Conservation (phyloP, 2,797 vertebrate genomes). For the Gymnopithys bicolor region DNA sequence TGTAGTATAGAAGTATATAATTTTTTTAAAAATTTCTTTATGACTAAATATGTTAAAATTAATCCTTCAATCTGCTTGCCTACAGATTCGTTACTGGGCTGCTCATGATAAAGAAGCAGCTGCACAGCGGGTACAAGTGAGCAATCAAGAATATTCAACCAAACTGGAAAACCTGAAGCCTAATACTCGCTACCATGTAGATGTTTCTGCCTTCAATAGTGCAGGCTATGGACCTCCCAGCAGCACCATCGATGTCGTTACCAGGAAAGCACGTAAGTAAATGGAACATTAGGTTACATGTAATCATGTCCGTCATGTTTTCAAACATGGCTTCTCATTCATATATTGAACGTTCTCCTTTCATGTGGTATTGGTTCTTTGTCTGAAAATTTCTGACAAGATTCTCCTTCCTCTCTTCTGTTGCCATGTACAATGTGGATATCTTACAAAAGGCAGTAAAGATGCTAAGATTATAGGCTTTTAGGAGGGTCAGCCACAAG, state of each 20-base stretch:
- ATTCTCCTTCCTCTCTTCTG: neutral
- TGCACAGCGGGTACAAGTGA: slow-evolving; percentile 81
- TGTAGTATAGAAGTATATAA: neutral
- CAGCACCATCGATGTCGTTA: slow-evolving; percentile 78
- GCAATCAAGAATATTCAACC: slow-evolving; percentile 85
- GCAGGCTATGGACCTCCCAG: slow-evolving; percentile 91
- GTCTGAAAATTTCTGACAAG: neutral
- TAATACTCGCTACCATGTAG: slow-evolving; percentile 86
- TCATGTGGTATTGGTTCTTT: neutral
- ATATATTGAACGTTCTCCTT: neutral
- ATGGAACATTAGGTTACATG: neutral
- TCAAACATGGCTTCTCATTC: neutral
- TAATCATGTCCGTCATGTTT: neutral
- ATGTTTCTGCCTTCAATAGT: slow-evolving; percentile 90
- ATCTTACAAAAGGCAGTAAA: neutral
- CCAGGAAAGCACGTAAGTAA: slow-evolving; percentile 92
- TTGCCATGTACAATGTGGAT: neutral
- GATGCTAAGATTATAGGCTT: neutral
- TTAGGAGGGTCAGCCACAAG: neutral
- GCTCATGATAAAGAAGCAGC: slow-evolving; percentile 85
- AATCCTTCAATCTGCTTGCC: neutral
- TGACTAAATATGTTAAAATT: neutral
- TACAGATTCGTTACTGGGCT: slow-evolving; percentile 92
- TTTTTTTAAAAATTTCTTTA: neutral
- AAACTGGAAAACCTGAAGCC: slow-evolving; percentile 89